These are phyloP conservation scores for Schizothorax lantsangensis DNA, from an alignment of 2,797 vertebrate species.

Conservation along the genomic window DNA sequence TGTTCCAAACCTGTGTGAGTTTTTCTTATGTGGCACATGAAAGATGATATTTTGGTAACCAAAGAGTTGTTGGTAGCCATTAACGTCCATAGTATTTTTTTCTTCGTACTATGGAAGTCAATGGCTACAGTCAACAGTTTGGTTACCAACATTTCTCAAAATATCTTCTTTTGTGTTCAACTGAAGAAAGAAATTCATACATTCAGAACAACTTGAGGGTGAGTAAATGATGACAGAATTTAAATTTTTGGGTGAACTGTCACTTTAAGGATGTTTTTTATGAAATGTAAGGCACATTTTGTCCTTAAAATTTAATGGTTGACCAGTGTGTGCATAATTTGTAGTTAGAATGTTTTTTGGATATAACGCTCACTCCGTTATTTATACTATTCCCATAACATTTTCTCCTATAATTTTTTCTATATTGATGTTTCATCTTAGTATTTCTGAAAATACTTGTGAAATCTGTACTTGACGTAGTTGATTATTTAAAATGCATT, in stretches of 20 bases:
- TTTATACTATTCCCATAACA: constrained; percentile 21
- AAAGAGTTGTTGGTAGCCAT: not conserved
- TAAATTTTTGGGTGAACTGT: not conserved
- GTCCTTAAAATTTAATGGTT: not conserved
- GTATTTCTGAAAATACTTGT: not conserved
- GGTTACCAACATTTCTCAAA: not conserved
- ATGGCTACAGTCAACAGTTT: not conserved
- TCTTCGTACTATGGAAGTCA: too few species aligned
- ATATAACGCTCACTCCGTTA: not conserved
- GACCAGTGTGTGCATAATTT: constrained; percentile 15
- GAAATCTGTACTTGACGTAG: not conserved
- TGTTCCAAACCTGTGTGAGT: not conserved
- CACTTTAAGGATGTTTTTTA: constrained; percentile 2
- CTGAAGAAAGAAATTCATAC: not conserved
- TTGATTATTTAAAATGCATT: not conserved
- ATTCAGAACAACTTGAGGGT: not conserved
- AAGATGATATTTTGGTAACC: not conserved
- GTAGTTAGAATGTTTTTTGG: not conserved
- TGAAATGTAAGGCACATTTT: not conserved
- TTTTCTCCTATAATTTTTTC: not conserved
- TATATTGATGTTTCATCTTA: constrained; percentile 15
- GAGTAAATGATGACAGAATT: not conserved
- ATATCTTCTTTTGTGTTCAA: not conserved
- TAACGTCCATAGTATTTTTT: not conserved
- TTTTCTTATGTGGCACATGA: not conserved